Base-by-base conservation (phyloP, 92 coral and sea anemone species). In the Epizoanthus scotinus region DNA sequence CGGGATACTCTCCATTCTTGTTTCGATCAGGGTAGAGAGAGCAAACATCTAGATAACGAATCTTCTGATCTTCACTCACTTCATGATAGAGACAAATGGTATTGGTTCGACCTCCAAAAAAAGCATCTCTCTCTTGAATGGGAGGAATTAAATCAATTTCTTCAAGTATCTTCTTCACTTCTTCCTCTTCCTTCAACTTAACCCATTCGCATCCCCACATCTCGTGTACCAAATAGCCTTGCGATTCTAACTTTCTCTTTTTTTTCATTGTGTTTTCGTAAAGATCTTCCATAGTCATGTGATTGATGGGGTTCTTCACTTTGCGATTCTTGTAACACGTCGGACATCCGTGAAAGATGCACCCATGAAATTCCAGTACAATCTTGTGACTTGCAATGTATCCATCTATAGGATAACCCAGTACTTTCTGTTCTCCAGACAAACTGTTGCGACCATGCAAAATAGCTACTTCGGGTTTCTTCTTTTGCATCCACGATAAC, bases 321-420 rank as follows among this genome's bases (percentile, higher is more conserved):
- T 25, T 8, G 3, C 67, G 38, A 25, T 62, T 17, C 0, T 0
- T 0, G 4, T 10, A 62, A 25, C 67, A 62, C 67, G 2, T 62
- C 0, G 10, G 27, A 13, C 38, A 62, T 0, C 67, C 67, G 38
- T 62, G 67, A 0, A 12, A 62, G 4, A 62, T 2, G 0, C 67
- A 62, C 0, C 67, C 67, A 7, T 62, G 0, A 21, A 78, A 38
- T 42, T 78, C 83, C 19, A 61, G 42, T 0, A 70, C 73, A 0
- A 57, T 5, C 3, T 19, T 9, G 7, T 14, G 7, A 0, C 21
- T 26, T 18, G 44, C 83, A 0, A 19, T 13, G 2, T 0, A 63
- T 1, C 85, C 78, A 13, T 82, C 85, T 21, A 82, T 40, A 0
- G 8, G 55, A 17, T 57, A 82, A 0, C 50, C 50, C 3, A 10